Percentiles rank a stretch among this genome's conserved stretches.
phyloP scores from a whole-genome alignment of 2,888 invertebrate species.

The Herminia tarsipennalis region DNA sequence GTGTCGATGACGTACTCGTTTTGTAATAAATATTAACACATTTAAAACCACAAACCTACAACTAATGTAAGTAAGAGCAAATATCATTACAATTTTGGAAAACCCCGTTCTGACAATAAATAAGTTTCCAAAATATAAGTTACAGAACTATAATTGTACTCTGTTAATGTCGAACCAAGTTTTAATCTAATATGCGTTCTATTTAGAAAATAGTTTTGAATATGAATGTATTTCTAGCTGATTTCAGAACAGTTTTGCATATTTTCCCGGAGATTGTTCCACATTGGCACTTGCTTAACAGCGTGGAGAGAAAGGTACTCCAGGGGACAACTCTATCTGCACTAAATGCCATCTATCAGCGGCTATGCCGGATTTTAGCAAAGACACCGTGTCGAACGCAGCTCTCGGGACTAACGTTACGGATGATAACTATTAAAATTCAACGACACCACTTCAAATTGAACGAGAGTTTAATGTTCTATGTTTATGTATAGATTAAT shows the following conservation, averaged over 20 bases:
- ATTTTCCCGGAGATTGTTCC: slow-evolving; percentile 64
- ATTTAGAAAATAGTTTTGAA: too few relatives aligned
- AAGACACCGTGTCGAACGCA: slow-evolving; percentile 65
- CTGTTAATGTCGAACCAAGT: too few relatives aligned
- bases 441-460: slow-evolving; percentile 36
- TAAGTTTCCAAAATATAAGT: too few relatives aligned
- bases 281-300: slow-evolving; percentile 80
- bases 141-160: too few relatives aligned
- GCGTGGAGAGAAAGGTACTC: slow-evolving; percentile 74
- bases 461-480: slow-evolving; percentile 9
- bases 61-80: too few relatives aligned
- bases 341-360: slow-evolving; percentile 79
- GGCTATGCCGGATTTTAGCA: slow-evolving; percentile 67
- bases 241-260: slow-evolving; percentile 51
- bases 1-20: too few relatives aligned
- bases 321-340: slow-evolving; percentile 77
- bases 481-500: slow-evolving; percentile 6
- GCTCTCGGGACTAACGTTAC: slow-evolving; percentile 62
- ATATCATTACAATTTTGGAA: too few relatives aligned
- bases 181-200: too few relatives aligned
- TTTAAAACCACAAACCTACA: too few relatives aligned
- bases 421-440: slow-evolving; percentile 56
- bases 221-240: slow-evolving; percentile 20
- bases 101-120: too few relatives aligned
- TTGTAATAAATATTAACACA: too few relatives aligned